Percentiles rank a stretch among this genome's conserved stretches.
These are phyloP conservation scores for Hippocampus kuda DNA, from an alignment of 2,797 vertebrate genomes.

Conservation along the genomic window DNA sequence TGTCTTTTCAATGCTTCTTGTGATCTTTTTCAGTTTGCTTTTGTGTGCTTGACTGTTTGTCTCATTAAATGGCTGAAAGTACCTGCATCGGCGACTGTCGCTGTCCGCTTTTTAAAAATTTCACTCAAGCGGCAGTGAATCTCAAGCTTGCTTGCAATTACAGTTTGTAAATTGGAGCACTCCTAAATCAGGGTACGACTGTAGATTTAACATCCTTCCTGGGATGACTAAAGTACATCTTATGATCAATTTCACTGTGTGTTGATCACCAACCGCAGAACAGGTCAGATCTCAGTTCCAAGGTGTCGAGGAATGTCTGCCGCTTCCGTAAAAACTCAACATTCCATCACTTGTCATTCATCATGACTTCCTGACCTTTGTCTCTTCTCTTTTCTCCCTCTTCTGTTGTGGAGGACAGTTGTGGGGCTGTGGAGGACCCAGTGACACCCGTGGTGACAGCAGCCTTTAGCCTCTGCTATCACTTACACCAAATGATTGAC, in stretches of 20 bases:
- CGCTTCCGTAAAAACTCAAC: conserved; percentile 37
- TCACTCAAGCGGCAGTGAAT: no score
- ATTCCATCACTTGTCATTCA: conserved; percentile 46
- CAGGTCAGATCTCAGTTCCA: conserved; percentile 31
- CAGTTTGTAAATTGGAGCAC: no score
- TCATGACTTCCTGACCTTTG: conserved; percentile 38
- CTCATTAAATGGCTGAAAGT: no score
- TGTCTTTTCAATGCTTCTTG: no score
- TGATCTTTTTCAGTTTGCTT: no score
- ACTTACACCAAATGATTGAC: conserved; percentile 38
- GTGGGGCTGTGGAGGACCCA: conserved; percentile 5
- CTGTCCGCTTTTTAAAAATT: no score
- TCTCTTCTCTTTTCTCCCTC: conserved; percentile 13
- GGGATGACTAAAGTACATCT: no score
- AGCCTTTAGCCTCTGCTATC: conserved; percentile 44
- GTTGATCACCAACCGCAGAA: conserved; percentile 15
- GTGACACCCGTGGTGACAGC: conserved; percentile 45
- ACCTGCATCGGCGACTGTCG: no score
- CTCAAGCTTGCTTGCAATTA: no score
- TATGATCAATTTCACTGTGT: background rate
- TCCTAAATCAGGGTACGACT: background rate
- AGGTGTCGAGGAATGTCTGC: conserved; percentile 44
- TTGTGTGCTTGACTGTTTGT: no score
- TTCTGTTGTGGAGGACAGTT: conserved; percentile 14
- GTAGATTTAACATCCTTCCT: no score